Conservation (phyloP, 2,113 vertebrate genomes). For the Pygoscelis antarcticus region DNA sequence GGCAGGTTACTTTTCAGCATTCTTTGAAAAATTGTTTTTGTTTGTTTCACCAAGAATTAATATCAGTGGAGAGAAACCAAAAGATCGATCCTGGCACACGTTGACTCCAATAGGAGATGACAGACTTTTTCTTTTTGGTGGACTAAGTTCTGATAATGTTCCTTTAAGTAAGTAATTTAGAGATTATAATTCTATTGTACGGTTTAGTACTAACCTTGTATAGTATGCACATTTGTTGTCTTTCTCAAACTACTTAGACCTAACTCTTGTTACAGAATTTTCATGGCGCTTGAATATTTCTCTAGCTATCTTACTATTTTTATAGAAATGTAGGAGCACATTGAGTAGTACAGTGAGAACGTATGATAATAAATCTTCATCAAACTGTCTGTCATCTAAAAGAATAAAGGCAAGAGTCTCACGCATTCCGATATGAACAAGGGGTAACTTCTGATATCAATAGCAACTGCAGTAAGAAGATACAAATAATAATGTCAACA, state of each 20-base stretch:
- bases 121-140: conserved; percentile 90
- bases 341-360: not conserved
- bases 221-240: not conserved
- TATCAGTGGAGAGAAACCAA: conserved; percentile 76
- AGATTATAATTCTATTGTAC: not conserved
- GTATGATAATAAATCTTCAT: not conserved
- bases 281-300: not conserved
- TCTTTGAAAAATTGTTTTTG: not conserved
- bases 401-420: not conserved
- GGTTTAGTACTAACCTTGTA: not conserved
- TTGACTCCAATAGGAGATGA: conserved; percentile 85
- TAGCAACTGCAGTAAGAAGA: not conserved
- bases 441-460: not conserved
- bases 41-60: conserved; percentile 74
- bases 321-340: not conserved
- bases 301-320: not conserved
- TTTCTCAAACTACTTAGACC: not conserved
- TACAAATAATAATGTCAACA: not conserved
- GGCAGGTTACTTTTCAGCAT: not conserved
- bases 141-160: conserved; percentile 88
- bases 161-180: conserved; percentile 84
- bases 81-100: conserved; percentile 92
- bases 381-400: not conserved
- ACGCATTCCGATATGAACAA: not conserved
- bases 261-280: not conserved